phyloP scores from a whole-genome alignment of 2,113 vertebrate species.

The Rafetus swinhoei region DNA sequence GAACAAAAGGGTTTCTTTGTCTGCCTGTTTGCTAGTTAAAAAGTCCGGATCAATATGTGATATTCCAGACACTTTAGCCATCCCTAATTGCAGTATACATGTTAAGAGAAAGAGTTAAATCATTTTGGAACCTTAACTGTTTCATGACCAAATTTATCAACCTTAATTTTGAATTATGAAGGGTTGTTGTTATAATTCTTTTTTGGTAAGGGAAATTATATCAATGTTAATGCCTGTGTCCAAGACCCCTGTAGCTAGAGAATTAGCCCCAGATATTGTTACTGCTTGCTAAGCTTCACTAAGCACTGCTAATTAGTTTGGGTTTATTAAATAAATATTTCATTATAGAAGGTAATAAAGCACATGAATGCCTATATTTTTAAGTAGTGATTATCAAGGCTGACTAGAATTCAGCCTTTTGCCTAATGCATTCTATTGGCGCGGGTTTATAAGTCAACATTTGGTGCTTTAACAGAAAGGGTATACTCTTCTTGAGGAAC shows the following conservation, averaged over 20 bases:
- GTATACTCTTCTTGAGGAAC: neutral
- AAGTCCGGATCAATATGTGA: neutral
- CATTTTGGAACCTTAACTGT: neutral
- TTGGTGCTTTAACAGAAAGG: neutral
- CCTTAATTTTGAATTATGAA: neutral
- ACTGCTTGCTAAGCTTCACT: constrained; percentile 6
- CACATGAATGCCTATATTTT: constrained; percentile 11
- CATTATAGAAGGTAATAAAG: constrained; percentile 34
- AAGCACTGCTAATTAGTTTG: constrained; percentile 17
- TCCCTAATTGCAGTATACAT: neutral
- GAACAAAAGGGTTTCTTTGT: neutral
- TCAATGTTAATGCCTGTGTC: neutral
- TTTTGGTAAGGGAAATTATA: neutral
- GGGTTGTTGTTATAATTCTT: too few species aligned
- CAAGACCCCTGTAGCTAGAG: neutral
- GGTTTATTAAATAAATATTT: constrained; percentile 35
- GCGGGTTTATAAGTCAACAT: constrained; percentile 13
- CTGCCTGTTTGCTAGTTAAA: neutral
- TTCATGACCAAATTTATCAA: neutral
- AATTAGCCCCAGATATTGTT: constrained; percentile 11
- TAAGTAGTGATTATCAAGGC: neutral
- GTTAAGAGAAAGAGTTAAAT: neutral
- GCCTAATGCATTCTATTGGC: neutral
- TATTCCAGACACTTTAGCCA: neutral
- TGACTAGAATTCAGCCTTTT: constrained; percentile 20